Evolutionary conservation across 2,888 invertebrate species (phyloP).

Genomic region (Lydus trimaculatus): DNA sequence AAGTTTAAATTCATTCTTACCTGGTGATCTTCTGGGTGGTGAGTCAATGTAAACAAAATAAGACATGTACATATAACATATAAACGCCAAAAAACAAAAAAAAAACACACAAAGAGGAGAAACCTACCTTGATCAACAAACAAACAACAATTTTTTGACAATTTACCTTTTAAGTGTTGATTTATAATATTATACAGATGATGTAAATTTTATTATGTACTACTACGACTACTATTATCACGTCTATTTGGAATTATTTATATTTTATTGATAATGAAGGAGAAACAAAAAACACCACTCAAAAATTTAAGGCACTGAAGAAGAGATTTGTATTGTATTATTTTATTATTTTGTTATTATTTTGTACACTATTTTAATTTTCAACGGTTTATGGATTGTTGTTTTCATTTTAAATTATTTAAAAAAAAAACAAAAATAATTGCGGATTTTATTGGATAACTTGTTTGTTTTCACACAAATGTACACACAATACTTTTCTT

Average conservation of each 20-base stretch:
- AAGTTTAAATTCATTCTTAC: slow-evolving; percentile 86
- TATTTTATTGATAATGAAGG: slow-evolving; percentile 35
- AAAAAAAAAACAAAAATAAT: background rate
- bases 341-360: slow-evolving; percentile 24
- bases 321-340: slow-evolving; percentile 37
- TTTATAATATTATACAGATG: slow-evolving; percentile 34
- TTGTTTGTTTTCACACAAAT: slow-evolving; percentile 25
- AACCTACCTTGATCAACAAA: background rate
- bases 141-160: slow-evolving; percentile 21
- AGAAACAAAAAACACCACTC: background rate
- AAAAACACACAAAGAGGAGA: no score
- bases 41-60: slow-evolving; percentile 76
- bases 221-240: no score
- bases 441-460: background rate
- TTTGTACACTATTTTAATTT: slow-evolving; percentile 28
- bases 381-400: slow-evolving; percentile 27
- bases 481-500: slow-evolving; percentile 24
- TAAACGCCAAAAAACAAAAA: background rate
- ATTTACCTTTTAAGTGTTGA: slow-evolving; percentile 36
- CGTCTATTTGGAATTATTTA: slow-evolving; percentile 25
- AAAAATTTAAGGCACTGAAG: slow-evolving; percentile 5
- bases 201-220: slow-evolving; percentile 46
- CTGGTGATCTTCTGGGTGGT: slow-evolving; percentile 86
- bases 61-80: slow-evolving; percentile 11
- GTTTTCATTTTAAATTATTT: slow-evolving; percentile 22